Base-by-base conservation (phyloP, 35 echinoderm and acorn worm species). In the Lytechinus variegatus region DNA sequence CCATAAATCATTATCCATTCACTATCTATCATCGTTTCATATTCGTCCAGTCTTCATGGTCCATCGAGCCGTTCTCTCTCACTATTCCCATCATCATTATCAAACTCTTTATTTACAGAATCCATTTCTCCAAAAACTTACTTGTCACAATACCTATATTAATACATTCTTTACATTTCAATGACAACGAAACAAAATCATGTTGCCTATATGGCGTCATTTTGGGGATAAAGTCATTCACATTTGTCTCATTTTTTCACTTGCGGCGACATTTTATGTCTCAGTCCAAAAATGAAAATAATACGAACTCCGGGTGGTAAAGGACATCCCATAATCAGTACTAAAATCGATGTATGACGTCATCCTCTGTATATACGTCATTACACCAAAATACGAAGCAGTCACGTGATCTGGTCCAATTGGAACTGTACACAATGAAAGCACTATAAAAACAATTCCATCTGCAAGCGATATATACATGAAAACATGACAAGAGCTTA, bases 401-500 rank as follows among this genome's bases (percentile, higher is more conserved):
- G 53, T 54, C 92, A 57, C 11, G 10, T 57, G 52, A 27, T 55
- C 53, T 57, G 54, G 55, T 90, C 88, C 28, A 54, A 52, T 33
- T 33, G 29, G 28, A 90, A 52, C 92, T 93, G 54, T 93, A 93
- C 92, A 93, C 52, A 54, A 57, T 93, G 92, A 93, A 93, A 93
- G 92, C 92, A 93, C 92, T 93, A 93, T 93, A 57, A 93, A 54
- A 54, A 93, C 28, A 93, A 55, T 93, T 93, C 92, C 92, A 54
- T 93, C 92, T 57, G 92, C 92, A 93, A 93, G 92, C 92, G 92
- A 93, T 93, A 93, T 93, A 93, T 93, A 93, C 92, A 93, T 57
- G 92, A 93, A 93, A 53, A 93, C 92, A 56, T 93, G 52, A 54
- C 28, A 56, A 58, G 28, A 94, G 33, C 44, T 94, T 61, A 14